A percentile compares a stretch with the other conserved stretches of the same genome.
Evolutionary conservation across 2,797 vertebrate genomes (phyloP).

Genomic region (Borostomias antarcticus): DNA sequence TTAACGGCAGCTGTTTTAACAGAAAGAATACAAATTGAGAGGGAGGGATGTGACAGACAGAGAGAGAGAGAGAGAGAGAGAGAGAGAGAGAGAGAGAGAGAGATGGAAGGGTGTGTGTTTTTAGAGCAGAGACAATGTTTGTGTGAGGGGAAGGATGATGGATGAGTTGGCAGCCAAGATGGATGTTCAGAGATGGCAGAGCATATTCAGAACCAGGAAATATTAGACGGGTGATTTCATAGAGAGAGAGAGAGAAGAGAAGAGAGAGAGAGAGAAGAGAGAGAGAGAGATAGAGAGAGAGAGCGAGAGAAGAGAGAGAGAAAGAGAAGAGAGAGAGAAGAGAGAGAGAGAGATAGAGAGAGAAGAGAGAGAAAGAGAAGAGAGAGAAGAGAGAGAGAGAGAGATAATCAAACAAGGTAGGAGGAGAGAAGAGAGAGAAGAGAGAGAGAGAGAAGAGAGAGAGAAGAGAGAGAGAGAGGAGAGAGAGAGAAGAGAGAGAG

Average conservation of each 20-base stretch:
- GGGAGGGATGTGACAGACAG: neutral
- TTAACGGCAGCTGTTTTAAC: neutral
- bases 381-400: neutral
- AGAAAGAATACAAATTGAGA: neutral
- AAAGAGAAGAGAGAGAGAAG: conserved; percentile 21
- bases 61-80: neutral
- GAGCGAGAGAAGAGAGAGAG: conserved; percentile 6
- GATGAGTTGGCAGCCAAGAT: neutral
- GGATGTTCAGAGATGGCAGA: neutral
- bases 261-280: neutral
- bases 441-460: conserved; percentile 10
- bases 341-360: conserved; percentile 46
- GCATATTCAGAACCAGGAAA: neutral
- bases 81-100: neutral
- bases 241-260: conserved; percentile 36
- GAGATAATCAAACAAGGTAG: too few relatives aligned
- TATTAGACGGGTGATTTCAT: conserved; percentile 22
- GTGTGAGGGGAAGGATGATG: neutral
- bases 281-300: conserved; percentile 4
- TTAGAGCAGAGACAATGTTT: neutral
- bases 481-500: conserved; percentile 42
- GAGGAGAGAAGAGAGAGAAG: neutral
- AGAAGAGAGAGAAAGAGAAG: conserved; percentile 9
- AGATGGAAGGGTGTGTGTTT: neutral
- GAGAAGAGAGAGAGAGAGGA: conserved; percentile 30